Percentiles rank a stretch among this genome's conserved stretches.
phyloP scores from a whole-genome alignment of 2,888 invertebrate genomes.

The Acheta domesticus region DNA sequence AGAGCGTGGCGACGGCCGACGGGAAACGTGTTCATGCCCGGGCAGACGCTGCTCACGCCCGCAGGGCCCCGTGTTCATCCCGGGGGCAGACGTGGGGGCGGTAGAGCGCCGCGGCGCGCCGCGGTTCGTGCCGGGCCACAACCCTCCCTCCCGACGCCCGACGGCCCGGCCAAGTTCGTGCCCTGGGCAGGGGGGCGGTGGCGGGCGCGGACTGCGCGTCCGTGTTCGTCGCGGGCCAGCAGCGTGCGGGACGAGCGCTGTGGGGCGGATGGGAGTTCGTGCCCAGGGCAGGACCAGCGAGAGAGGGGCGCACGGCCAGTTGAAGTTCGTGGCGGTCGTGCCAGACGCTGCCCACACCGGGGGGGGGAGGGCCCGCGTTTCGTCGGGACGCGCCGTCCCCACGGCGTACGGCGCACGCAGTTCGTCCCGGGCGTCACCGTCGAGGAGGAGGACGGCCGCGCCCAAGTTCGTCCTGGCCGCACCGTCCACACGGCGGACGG shows the following conservation, averaged over 20 bases:
- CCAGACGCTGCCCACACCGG: constrained; percentile 59
- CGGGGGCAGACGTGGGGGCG: constrained; percentile 55
- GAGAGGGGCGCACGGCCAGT: constrained; percentile 55
- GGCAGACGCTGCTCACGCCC: constrained; percentile 58
- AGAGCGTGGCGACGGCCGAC: constrained; percentile 60
- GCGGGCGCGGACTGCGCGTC: constrained; percentile 53
- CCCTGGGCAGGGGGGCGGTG: constrained; percentile 59
- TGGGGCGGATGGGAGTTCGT: constrained; percentile 60
- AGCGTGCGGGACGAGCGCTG: constrained; percentile 53
- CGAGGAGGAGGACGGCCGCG: constrained; percentile 47
- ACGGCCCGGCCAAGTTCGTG: constrained; percentile 58
- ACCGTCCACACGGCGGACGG: constrained; percentile 62
- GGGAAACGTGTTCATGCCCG: constrained; percentile 62
- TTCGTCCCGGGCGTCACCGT: constrained; percentile 61
- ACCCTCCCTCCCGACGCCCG: constrained; percentile 49
- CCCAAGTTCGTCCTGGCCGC: constrained; percentile 59
- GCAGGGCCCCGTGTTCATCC: constrained; percentile 60
- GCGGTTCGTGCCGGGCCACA: constrained; percentile 61
- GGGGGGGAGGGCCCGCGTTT: constrained; percentile 63
- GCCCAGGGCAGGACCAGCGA: constrained; percentile 60
- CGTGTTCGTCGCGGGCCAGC: constrained; percentile 61
- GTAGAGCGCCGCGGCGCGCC: constrained; percentile 56
- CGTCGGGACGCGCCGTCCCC: constrained; percentile 61
- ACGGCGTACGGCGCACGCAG: constrained; percentile 50
- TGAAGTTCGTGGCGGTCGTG: constrained; percentile 63